Evolutionary conservation across 2,113 vertebrate species (phyloP).

Genomic region (Stercorarius parasiticus): DNA sequence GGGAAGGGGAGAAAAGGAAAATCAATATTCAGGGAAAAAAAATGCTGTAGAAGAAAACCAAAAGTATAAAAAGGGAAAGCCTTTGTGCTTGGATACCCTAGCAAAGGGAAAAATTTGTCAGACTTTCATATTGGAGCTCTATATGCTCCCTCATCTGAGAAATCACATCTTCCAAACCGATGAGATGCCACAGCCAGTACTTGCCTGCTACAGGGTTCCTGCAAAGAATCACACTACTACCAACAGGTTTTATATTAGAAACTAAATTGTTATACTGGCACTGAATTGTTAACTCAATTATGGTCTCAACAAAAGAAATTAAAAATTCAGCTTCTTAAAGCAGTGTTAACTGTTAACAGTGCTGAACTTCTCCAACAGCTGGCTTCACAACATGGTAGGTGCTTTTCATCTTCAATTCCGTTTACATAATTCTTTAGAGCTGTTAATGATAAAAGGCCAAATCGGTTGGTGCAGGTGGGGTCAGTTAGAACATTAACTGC

Average conservation of each 20-base stretch:
- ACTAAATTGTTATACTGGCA: not conserved
- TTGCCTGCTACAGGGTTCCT: not conserved
- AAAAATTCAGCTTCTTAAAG: not conserved
- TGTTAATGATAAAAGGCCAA: not conserved
- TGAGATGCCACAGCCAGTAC: not conserved
- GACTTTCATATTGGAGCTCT: not conserved
- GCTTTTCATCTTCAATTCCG: not conserved
- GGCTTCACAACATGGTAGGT: not conserved
- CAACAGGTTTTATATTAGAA: not conserved
- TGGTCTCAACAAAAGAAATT: not conserved
- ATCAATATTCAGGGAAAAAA: not conserved
- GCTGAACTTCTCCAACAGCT: not conserved
- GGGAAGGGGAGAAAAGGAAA: not conserved
- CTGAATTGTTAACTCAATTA: not conserved
- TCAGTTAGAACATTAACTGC: not conserved
- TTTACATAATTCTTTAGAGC: not conserved
- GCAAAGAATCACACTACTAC: not conserved
- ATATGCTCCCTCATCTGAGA: not conserved
- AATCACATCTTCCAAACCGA: not conserved
- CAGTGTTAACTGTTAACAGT: not conserved
- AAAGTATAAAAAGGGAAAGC: not conserved
- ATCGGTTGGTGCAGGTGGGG: not conserved
- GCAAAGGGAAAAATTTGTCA: not conserved
- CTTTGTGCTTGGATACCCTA: not conserved
- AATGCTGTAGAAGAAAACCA: not conserved